phyloP scores from a whole-genome alignment of 2,888 invertebrate species.

The Panzeria rudis region DNA sequence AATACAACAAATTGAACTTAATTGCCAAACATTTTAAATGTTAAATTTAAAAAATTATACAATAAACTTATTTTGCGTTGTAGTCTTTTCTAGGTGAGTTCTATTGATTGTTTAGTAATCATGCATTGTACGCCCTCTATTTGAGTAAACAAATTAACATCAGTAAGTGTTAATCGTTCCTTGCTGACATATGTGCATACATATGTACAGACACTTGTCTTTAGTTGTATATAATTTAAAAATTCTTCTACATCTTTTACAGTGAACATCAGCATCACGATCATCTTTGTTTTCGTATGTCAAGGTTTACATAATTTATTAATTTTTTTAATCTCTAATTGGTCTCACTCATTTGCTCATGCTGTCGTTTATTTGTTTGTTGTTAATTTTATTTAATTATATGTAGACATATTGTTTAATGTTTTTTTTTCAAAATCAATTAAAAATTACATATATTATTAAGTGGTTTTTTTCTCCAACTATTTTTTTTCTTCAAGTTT shows the following conservation, averaged over 20 bases:
- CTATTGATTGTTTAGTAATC: slow-evolving; percentile 10
- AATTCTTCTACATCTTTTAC: background rate
- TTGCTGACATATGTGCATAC: background rate
- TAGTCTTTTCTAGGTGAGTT: slow-evolving; percentile 7
- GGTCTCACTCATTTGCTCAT: slow-evolving; percentile 23
- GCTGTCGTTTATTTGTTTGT: slow-evolving; percentile 27
- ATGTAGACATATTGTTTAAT: slow-evolving; percentile 62
- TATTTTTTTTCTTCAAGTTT: slow-evolving; percentile 13
- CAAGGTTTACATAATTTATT: slow-evolving; percentile 67
- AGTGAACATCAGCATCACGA: slow-evolving; percentile 42
- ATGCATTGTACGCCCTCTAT: slow-evolving; percentile 13
- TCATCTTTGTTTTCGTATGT: slow-evolving; percentile 52
- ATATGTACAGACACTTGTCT: background rate
- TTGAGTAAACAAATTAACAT: background rate
- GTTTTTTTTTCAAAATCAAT: slow-evolving; percentile 64
- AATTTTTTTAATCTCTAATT: slow-evolving; percentile 40
- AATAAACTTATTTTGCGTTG: background rate
- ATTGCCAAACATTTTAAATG: background rate
- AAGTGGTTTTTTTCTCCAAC: background rate
- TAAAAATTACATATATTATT: slow-evolving; percentile 52
- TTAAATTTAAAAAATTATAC: background rate
- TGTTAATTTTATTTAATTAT: slow-evolving; percentile 49
- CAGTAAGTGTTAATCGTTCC: slow-evolving; percentile 52
- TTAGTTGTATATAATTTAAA: slow-evolving; percentile 11
- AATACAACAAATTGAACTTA: background rate